Percentiles rank a stretch among this genome's conserved stretches.
Conservation (phyloP, 2,113 vertebrate species). For the Danio rerio region GRCz12tu NC_133182.1:64030001-64030500, state of each 20-base stretch:
- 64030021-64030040: too few species aligned
- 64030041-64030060: too few species aligned
- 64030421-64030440: background rate
- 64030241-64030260: conserved; percentile 27
- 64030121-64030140: background rate
- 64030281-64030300: conserved; percentile 10
- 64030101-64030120: conserved; percentile 5
- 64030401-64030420: background rate
- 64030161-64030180: background rate
- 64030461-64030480: background rate
- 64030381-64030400: background rate
- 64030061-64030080: too few species aligned
- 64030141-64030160: conserved; percentile 32
- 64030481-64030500: background rate
- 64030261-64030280: background rate
- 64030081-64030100: background rate
- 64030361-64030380: background rate
- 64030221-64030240: conserved; percentile 33
- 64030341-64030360: background rate
- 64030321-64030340: background rate
- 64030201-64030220: conserved; percentile 33
- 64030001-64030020: too few species aligned
- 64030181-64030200: conserved; percentile 22
- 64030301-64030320: conserved; percentile 21
- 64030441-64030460: background rate